Conservation (phyloP, 2,888 invertebrate species). For the Lamellibrachia satsuma region DNA sequence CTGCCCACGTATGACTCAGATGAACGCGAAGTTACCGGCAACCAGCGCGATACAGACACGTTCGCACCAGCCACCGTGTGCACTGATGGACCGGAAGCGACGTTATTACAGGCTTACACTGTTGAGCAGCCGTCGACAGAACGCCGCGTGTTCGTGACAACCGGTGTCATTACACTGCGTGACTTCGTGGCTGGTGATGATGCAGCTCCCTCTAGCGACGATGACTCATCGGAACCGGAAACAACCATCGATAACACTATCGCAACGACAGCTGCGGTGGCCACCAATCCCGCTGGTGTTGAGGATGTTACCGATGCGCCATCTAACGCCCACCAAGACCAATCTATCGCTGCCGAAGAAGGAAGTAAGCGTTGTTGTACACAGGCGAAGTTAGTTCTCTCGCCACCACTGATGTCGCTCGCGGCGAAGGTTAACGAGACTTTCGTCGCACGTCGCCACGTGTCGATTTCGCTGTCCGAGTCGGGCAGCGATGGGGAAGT, state of each 20-base stretch:
- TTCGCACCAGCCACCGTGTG: neutral
- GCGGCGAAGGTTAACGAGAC: slow-evolving; percentile 13
- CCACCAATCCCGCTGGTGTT: neutral
- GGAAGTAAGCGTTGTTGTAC: slow-evolving; percentile 7
- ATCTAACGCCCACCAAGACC: neutral
- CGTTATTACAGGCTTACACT: neutral
- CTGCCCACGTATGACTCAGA: neutral
- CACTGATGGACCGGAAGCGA: neutral
- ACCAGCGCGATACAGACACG: neutral
- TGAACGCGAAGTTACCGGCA: slow-evolving; percentile 3
- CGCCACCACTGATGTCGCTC: neutral
- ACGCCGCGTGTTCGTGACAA: slow-evolving; percentile 2
- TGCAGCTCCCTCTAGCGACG: neutral
- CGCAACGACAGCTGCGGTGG: neutral
- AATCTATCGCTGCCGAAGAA: neutral
- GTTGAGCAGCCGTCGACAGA: neutral
- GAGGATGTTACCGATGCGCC: neutral
- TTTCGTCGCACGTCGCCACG: neutral
- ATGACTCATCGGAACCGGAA: neutral
- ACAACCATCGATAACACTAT: neutral
- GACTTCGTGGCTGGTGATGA: neutral
- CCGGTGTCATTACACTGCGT: neutral
- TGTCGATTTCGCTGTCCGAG: neutral
- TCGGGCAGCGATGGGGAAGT: neutral
- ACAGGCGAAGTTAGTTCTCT: neutral